A percentile compares a stretch with the other conserved stretches of the same genome.
phyloP scores from a whole-genome alignment of 2,888 invertebrate species.

The Zygogramma bicolorata region DNA sequence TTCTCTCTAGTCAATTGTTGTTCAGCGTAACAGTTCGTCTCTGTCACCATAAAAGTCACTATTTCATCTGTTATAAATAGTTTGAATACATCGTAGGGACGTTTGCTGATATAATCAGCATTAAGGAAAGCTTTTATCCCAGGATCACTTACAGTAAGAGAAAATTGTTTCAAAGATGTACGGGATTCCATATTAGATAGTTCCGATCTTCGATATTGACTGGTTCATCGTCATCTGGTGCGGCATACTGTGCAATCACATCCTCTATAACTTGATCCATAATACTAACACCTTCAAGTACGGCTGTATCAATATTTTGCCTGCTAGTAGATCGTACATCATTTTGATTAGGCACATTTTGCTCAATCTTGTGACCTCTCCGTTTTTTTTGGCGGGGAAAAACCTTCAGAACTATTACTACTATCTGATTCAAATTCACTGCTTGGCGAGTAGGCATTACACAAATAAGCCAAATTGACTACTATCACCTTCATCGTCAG shows the following conservation, averaged over 20 bases:
- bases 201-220: background rate
- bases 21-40: background rate
- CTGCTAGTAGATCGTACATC: background rate
- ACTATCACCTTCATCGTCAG: background rate
- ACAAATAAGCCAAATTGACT: background rate
- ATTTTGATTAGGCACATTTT: background rate
- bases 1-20: conserved; percentile 7
- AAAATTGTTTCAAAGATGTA: background rate
- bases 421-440: background rate
- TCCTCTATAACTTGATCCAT: background rate
- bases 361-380: background rate
- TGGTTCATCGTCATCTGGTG: background rate
- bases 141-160: background rate
- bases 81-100: background rate
- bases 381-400: background rate
- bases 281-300: background rate
- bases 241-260: background rate
- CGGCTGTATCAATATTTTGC: background rate
- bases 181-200: background rate
- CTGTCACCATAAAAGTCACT: background rate
- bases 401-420: background rate
- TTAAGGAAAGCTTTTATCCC: background rate
- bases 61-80: background rate
- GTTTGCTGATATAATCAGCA: background rate
- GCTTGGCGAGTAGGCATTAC: background rate